These are phyloP conservation scores for Polyodon spathula DNA, from an alignment of 2,113 vertebrate species.

Conservation along the genomic window DNA sequence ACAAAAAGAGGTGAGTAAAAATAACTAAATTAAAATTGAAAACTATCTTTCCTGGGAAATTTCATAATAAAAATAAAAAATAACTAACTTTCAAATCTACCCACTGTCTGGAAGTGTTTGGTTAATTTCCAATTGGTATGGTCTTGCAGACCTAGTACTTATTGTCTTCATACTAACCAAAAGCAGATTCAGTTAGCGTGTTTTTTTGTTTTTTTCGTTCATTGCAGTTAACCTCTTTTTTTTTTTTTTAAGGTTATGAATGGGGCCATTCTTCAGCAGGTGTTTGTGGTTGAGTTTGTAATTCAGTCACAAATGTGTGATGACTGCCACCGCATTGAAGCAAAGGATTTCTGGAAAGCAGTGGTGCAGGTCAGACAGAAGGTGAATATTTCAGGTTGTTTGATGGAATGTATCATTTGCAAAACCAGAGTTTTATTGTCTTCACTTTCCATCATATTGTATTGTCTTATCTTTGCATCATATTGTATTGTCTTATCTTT, in stretches of 20 bases:
- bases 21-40: no score
- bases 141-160: no score
- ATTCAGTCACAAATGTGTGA: slow-evolving; percentile 89
- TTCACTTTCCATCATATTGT: neutral
- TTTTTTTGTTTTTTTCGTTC: slow-evolving; percentile 9
- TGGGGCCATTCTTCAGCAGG: slow-evolving; percentile 90
- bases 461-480: neutral
- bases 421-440: neutral
- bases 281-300: slow-evolving; percentile 87
- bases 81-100: no score
- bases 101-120: no score
- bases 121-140: no score
- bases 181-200: neutral
- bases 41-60: no score
- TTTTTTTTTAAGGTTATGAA: slow-evolving; percentile 80
- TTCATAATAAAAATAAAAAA: no score
- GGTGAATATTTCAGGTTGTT: slow-evolving; percentile 44
- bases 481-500: neutral
- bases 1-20: slow-evolving; percentile 82
- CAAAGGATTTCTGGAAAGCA: slow-evolving; percentile 96
- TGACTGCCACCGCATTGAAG: slow-evolving; percentile 92
- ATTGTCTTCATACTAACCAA: no score
- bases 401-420: neutral
- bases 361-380: slow-evolving; percentile 94
- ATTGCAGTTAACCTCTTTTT: slow-evolving; percentile 1